These are phyloP conservation scores for Tachysurus fulvidraco DNA, from an alignment of 2,113 vertebrate species.

Conservation along the genomic window DNA sequence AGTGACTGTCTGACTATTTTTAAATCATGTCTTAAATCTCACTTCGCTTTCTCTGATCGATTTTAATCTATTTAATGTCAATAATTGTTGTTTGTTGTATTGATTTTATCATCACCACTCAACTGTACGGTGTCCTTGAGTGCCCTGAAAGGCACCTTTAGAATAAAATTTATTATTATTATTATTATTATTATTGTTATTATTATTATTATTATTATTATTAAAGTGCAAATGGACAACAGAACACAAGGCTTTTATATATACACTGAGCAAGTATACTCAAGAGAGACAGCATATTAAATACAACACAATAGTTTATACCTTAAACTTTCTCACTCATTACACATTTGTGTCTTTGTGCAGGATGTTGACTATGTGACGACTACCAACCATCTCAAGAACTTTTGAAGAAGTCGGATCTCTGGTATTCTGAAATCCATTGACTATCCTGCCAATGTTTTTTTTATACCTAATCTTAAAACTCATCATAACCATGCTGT, in stretches of 20 bases:
- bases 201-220: background rate
- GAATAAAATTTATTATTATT: no score
- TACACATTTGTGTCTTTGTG: constrained; percentile 35
- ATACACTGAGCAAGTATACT: background rate
- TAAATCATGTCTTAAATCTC: no score
- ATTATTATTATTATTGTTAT: no score
- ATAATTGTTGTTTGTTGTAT: no score
- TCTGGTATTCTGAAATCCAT: constrained; percentile 32
- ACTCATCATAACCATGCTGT: background rate
- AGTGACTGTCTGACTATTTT: no score
- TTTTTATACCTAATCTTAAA: background rate
- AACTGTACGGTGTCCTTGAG: no score
- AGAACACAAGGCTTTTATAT: background rate
- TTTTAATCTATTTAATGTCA: no score
- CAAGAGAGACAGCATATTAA: background rate
- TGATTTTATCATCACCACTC: no score
- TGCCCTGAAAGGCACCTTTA: no score
- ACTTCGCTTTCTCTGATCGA: no score
- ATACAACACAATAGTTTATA: background rate
- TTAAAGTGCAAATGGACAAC: background rate
- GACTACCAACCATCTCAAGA: constrained; percentile 15
- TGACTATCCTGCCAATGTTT: background rate
- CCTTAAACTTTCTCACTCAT: background rate
- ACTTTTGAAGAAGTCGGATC: constrained; percentile 19
- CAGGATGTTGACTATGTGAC: constrained; percentile 46